Base-by-base conservation (phyloP, 2,888 invertebrate genomes). In the Euclidia mi region DNA sequence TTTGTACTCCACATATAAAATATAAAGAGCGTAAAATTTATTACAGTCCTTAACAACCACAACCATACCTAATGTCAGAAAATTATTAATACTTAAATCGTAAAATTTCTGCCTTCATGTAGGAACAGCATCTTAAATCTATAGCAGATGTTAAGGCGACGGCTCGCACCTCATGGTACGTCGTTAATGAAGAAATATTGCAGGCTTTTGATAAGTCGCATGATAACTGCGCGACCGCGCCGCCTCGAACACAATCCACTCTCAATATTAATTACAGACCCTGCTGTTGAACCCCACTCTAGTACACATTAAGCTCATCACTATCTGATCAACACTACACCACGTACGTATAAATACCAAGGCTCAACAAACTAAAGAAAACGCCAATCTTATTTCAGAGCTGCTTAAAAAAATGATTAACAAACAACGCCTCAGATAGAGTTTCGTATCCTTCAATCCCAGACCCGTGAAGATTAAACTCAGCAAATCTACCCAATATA, bases 171-270 rank as follows among this genome's bases (percentile, higher is more conserved):
- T 81, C 81, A 69, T 84, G 82, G 81, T 81, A 77, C 81, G 86
- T 89, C 84, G 86, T 90, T 92, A 92, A 92, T 94, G 92, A 93
- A 92, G 92, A 93, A 93, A 93, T 93, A 93, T 92, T 87, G 90
- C 90, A 69, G 76, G 83, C 80, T 82, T 84, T 84, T 86, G 91
- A 92, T 93, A 90, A 88, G 81, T 79, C 80, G 76, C 71, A 70
- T 82, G 92, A 92, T 92, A 92, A 84, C 76, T 71, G 78, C 79
- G 76, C 76, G 72, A 81, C 80, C 79, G 76, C 76, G 72, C 82
- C 80, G 82, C 85, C 84, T 78, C 79, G 75, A 73, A 83, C 67
- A 71, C 64, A 73, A 78, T 76, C 75, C 72, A 63, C 75, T 73
- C 82, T 75, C 78, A 70, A 82, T 87, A 88, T 89, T 91, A 89